Conservation (phyloP, 2,888 invertebrate genomes). For the Vesta saturnalis region DNA sequence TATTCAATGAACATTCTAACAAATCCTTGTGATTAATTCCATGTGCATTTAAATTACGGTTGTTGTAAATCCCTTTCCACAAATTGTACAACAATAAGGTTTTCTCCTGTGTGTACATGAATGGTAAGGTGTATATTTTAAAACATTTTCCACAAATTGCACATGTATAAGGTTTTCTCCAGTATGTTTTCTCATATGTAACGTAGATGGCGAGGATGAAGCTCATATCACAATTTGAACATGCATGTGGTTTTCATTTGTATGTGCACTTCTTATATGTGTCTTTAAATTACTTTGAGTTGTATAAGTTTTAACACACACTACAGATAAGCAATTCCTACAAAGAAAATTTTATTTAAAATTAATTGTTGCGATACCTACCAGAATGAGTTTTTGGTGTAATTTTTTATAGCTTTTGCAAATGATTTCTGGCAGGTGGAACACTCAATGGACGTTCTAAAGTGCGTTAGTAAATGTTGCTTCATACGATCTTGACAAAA, state of each 20-base stretch:
- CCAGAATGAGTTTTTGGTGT: constrained; percentile 48
- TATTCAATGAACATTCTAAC: neutral
- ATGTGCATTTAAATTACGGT: constrained; percentile 49
- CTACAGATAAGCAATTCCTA: constrained; percentile 48
- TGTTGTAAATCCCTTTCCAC: constrained; percentile 50
- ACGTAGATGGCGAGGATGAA: constrained; percentile 49
- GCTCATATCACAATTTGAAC: constrained; percentile 48
- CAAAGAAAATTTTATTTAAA: constrained; percentile 11
- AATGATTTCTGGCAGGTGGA: constrained; percentile 46
- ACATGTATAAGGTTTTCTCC: constrained; percentile 52
- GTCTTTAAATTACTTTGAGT: constrained; percentile 51
- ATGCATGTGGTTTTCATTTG: constrained; percentile 47
- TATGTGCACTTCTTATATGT: constrained; percentile 48
- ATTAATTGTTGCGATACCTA: constrained; percentile 12
- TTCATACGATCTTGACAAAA: constrained; percentile 47
- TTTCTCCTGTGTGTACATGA: constrained; percentile 51
- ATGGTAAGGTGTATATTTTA: constrained; percentile 51
- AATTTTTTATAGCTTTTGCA: constrained; percentile 48
- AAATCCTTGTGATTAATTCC: constrained; percentile 45
- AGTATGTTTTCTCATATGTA: constrained; percentile 52
- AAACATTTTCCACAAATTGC: constrained; percentile 48
- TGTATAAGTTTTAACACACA: constrained; percentile 50
- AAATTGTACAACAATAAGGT: constrained; percentile 48
- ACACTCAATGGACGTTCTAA: constrained; percentile 47
- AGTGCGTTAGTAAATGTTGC: constrained; percentile 49